A percentile compares a stretch with the other conserved stretches of the same genome.
Conservation (phyloP, 2,888 invertebrate genomes). For the Nowickia ferox region DNA sequence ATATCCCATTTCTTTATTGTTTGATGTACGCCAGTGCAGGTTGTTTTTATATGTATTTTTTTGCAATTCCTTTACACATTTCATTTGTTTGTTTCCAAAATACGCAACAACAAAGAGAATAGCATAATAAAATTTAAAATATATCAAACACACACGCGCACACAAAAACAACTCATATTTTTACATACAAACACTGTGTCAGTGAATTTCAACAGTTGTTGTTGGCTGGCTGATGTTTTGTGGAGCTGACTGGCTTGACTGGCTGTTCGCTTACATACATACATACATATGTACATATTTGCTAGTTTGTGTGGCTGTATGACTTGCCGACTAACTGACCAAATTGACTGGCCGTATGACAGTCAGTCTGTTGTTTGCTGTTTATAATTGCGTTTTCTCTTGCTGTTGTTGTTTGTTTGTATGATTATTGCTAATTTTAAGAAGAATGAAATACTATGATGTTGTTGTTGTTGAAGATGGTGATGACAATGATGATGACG, state of each 20-base stretch:
- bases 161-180: constrained; percentile 3
- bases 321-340: constrained; percentile 35
- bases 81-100: constrained; percentile 81
- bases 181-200: constrained; percentile 67
- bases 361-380: constrained; percentile 35
- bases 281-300: neutral
- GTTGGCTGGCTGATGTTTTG: constrained; percentile 60
- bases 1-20: neutral
- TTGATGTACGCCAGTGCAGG: constrained; percentile 79
- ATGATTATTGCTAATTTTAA: constrained; percentile 56
- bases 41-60: constrained; percentile 82
- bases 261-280: neutral
- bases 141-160: constrained; percentile 36
- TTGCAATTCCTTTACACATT: constrained; percentile 81
- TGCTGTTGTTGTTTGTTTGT: constrained; percentile 42
- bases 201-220: constrained; percentile 69
- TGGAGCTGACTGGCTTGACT: constrained; percentile 34
- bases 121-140: constrained; percentile 13
- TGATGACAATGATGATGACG: constrained; percentile 36
- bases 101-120: constrained; percentile 58
- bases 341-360: constrained; percentile 9
- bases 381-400: constrained; percentile 47
- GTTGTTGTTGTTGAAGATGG: constrained; percentile 19
- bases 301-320: constrained; percentile 6
- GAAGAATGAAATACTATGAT: constrained; percentile 12